Conservation (phyloP, 2,888 invertebrate genomes). For the Nemoura dubitans region DNA sequence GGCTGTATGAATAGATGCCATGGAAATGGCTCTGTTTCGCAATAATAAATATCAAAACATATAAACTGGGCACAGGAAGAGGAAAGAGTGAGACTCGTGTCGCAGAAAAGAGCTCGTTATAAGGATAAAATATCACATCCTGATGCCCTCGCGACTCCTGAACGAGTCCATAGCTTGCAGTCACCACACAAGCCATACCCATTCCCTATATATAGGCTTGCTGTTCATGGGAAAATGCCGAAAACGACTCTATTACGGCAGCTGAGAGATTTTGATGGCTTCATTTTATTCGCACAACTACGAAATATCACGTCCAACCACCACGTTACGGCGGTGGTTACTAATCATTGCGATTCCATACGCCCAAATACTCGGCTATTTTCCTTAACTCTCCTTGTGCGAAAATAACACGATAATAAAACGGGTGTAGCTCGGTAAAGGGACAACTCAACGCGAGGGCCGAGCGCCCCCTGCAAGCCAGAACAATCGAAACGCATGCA, state of each 20-base stretch:
- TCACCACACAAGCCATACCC: background rate
- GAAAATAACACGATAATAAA: background rate
- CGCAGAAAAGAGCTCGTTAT: slow-evolving; percentile 29
- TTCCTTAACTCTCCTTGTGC: background rate
- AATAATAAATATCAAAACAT: slow-evolving; percentile 31
- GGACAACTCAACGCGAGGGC: background rate
- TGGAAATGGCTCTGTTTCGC: slow-evolving; percentile 23
- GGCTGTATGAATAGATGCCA: background rate
- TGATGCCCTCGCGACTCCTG: background rate
- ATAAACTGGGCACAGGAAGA: slow-evolving; percentile 22
- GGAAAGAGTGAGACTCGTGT: slow-evolving; percentile 24
- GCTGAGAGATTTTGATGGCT: slow-evolving; percentile 1
- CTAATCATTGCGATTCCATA: background rate
- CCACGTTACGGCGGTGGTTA: background rate
- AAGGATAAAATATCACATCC: slow-evolving; percentile 24
- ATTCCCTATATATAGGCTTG: background rate
- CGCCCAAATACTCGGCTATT: background rate
- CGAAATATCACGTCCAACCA: background rate
- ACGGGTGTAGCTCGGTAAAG: background rate
- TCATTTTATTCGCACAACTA: background rate
- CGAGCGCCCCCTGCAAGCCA: background rate
- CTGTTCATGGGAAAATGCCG: background rate
- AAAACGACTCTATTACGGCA: background rate
- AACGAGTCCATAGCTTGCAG: background rate
- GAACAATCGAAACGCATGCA: slow-evolving; percentile 23